Base-by-base conservation (phyloP, 2,113 vertebrate genomes). In the Muntiacus muntjak region DNA sequence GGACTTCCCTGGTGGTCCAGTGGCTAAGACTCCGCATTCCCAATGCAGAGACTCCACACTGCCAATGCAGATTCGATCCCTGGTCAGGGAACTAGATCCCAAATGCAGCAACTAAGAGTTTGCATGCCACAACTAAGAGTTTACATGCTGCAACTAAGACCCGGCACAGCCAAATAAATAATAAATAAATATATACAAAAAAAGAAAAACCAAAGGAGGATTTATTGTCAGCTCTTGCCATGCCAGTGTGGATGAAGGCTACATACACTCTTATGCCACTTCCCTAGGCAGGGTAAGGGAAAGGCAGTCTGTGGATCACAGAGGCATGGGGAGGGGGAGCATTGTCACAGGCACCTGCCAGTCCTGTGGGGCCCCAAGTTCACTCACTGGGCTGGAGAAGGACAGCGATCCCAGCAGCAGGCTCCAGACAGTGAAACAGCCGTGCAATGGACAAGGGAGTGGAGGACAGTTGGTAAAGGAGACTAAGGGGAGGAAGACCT, bases 251-350 rank as follows among this genome's bases (percentile, higher is more conserved):
- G 43, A 78, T 0, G 0, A 62, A 58, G 45, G n/a, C 58, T 14
- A 4, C 12, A 1, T 15, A 3, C 10, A 3, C 2, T 52, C 25
- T 45, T 43, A n/a, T 6, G 43, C 74, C 1, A 8, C 43, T 28
- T 50, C 26, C 43, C 13, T 58, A 40, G 30, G 40, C 17, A 43
- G 84, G 60, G 43, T 45, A 15, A 76, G 40, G 62, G 54, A 28
- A 4, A n/a, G 28, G 1, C 26, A 62, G 1, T 23, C 11, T 28
- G 54, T 13, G 19, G 52, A 7, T 10, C 23, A 43, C 1, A 47
- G 17, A 16, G 19, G 16, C 47, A 52, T 0, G 0, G 10, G 1
- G 10, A 1, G 0, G 7, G 14, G 2, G 1, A 52, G 17, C 11
- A 1, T 4, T 33, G n/a, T 60, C 47, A 57, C 79, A 89, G 36